phyloP scores from a whole-genome alignment of 2,113 vertebrate species.

The Turdus rufiventris region DNA sequence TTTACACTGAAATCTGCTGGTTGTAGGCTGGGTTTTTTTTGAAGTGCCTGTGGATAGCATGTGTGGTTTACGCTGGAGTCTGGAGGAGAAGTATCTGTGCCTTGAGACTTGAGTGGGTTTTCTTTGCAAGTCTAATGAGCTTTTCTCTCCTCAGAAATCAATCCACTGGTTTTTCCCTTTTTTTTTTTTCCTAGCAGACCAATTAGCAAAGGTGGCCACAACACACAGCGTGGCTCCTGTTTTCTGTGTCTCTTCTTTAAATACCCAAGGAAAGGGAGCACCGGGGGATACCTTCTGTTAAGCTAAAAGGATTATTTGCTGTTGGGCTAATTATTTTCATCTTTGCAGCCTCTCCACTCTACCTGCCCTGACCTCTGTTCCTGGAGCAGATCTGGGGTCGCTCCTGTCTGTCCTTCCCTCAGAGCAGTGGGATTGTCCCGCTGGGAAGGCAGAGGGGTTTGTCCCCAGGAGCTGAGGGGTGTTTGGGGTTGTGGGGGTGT shows the following conservation, averaged over 20 bases:
- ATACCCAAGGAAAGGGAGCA: background rate
- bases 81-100: background rate
- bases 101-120: conserved; percentile 11
- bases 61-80: background rate
- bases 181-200: background rate
- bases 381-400: background rate
- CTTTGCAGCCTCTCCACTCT: background rate
- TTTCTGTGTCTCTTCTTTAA: background rate
- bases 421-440: accelerated
- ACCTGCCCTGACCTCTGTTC: background rate
- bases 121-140: conserved; percentile 16
- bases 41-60: background rate
- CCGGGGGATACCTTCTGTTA: background rate
- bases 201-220: background rate
- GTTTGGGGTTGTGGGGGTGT: background rate
- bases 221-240: background rate
- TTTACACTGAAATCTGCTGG: background rate
- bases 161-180: background rate
- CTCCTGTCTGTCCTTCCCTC: background rate
- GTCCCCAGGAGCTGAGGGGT: background rate
- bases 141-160: background rate
- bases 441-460: background rate
- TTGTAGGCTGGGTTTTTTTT: background rate
- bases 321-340: conserved; percentile 20
- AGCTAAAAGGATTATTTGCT: background rate